Base-by-base conservation (phyloP, 1,140 invertebrate species). In the Drosophila grimshawi region DNA sequence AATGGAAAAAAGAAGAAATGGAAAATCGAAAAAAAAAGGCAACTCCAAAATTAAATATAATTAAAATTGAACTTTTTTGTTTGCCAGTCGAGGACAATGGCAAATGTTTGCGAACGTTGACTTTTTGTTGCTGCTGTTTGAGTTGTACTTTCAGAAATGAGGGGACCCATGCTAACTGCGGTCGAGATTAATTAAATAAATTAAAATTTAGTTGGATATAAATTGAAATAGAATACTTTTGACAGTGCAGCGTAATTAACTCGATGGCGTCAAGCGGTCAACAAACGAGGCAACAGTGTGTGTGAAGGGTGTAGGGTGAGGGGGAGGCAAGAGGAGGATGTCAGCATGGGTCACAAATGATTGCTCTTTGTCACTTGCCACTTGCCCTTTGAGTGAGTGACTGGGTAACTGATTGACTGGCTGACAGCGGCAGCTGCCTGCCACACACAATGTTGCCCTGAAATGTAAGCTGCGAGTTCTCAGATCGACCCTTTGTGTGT, bases 341-440 rank as follows among this genome's bases (percentile, higher is more conserved):
- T 74, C 55, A 67, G 75, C 63, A 60, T 37, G 78, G 71, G 66
- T 83, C 70, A 52, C 82, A 75, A 88, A 80, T 80, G 72, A 86
- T 86, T 86, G 83, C 83, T 83, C 82, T 88, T 80, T 86, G 76
- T 82, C 67, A 81, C 68, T 79, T 86, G 72, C 65, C 71, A 80
- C 45, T 80, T 80, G 77, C 48, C 51, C 37, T 30, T 33, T 56
- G 51, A n/a, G n/a, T 32, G 3, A 11, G 2, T 55, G 35, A 11
- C 56, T 10, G 8, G n/a, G 49, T 39, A 67, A 48, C 66, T 67
- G 63, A 73, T 29, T 62, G 57, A 56, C 10, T 74, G 71, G 68
- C 57, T 74, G 51, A 72, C 63, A 59, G 62, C 19, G 56, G 45
- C 59, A 62, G 65, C 70, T 46, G 48, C 56, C 64, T 43, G 39